Percentiles rank a stretch among this genome's conserved stretches.
phyloP scores from a whole-genome alignment of 2,888 invertebrate genomes.

The Parnassius apollo region DNA sequence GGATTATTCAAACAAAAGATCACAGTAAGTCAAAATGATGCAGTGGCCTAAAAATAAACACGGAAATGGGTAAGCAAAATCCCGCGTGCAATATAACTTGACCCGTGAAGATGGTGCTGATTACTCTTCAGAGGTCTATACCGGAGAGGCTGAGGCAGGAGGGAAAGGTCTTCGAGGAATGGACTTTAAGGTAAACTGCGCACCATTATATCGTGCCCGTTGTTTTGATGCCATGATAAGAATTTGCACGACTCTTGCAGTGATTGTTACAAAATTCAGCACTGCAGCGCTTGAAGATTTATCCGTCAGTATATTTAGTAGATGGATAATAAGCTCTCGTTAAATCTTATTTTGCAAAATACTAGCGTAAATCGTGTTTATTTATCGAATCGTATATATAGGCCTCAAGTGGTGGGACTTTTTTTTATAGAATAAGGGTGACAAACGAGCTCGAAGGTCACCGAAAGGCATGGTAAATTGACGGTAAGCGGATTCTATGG shows the following conservation, averaged over 20 bases:
- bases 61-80: slow-evolving; percentile 5
- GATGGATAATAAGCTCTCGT: too few species aligned
- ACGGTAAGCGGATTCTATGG: too few species aligned
- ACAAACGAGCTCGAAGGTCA: too few species aligned
- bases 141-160: slow-evolving; percentile 1
- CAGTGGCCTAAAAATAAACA: slow-evolving; percentile 11
- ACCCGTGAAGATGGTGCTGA: slow-evolving; percentile 15
- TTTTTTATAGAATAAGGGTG: too few species aligned
- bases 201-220: slow-evolving; percentile 53
- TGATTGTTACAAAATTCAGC: slow-evolving; percentile 35
- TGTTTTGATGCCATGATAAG: slow-evolving; percentile 60
- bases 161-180: slow-evolving; percentile 33
- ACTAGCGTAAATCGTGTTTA: too few species aligned
- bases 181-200: slow-evolving; percentile 48
- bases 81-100: slow-evolving; percentile 2
- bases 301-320: not conserved
- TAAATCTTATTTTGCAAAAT: too few species aligned
- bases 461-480: too few species aligned
- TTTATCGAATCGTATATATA: too few species aligned
- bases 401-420: too few species aligned
- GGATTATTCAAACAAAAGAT: too few species aligned
- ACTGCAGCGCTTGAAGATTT: slow-evolving; percentile 33
- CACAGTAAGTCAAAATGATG: slow-evolving; percentile 6
- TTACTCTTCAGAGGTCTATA: slow-evolving; percentile 9
- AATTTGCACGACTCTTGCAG: slow-evolving; percentile 60